Evolutionary conservation across 2,113 vertebrate species (phyloP).

Genomic region (Abramis brama): DNA sequence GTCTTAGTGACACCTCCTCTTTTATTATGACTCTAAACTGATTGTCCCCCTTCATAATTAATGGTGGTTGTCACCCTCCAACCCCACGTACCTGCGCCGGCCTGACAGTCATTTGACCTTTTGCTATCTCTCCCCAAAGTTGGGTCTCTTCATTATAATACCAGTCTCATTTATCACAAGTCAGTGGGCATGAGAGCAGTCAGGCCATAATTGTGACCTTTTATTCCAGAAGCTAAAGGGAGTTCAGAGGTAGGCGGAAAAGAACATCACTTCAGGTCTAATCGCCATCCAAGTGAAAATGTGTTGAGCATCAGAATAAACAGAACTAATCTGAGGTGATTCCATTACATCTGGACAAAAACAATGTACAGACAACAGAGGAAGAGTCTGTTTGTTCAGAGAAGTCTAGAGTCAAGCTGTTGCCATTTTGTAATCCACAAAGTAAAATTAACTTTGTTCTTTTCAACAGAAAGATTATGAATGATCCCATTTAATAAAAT

Average conservation of each 20-base stretch:
- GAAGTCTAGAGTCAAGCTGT: background rate
- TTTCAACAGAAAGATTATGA: background rate
- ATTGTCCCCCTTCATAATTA: conserved; percentile 30
- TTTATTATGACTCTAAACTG: conserved; percentile 1
- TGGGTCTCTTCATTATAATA: conserved; percentile 55
- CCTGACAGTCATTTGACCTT: conserved; percentile 67
- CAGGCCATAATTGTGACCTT: conserved; percentile 65
- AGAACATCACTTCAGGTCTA: conserved; percentile 54
- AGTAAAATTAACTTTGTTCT: conserved; percentile 19
- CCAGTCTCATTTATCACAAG: conserved; percentile 62
- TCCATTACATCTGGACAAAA: conserved; percentile 45
- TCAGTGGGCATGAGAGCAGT: conserved; percentile 59
- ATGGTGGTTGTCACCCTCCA: conserved; percentile 44
- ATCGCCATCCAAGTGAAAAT: conserved; percentile 53
- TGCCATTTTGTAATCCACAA: background rate
- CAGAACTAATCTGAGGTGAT: conserved; percentile 35
- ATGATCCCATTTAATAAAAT: conserved; percentile 1
- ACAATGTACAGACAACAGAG: conserved; percentile 25
- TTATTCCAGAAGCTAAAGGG: conserved; percentile 53
- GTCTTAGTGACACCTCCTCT: background rate
- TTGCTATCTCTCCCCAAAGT: conserved; percentile 51
- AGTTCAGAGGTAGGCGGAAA: conserved; percentile 41
- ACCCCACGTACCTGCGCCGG: conserved; percentile 12
- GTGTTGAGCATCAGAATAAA: conserved; percentile 53
- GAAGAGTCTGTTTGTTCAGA: background rate